Conservation (phyloP, 2,888 invertebrate species). For the Heteromurus nitidus region DNA sequence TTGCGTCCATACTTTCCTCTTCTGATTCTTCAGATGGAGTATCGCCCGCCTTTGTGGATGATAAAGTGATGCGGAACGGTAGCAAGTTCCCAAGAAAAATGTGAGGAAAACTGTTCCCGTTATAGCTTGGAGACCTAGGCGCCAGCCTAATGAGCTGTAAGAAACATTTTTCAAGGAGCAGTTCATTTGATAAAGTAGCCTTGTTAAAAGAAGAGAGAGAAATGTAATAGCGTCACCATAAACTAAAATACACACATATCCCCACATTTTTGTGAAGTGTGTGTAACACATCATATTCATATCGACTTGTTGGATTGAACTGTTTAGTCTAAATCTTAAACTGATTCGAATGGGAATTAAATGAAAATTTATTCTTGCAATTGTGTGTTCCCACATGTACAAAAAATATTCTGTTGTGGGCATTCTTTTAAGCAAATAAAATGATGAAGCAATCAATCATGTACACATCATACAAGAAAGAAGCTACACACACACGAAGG, state of each 20-base stretch:
- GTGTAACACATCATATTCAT: no score
- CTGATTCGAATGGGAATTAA: no score
- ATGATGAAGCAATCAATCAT: no score
- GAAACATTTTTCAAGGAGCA: background rate
- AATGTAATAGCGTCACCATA: background rate
- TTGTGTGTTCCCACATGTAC: no score
- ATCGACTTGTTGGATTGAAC: no score
- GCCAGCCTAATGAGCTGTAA: constrained; percentile 85
- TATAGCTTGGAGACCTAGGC: constrained; percentile 88
- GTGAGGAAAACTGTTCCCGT: constrained; percentile 90
- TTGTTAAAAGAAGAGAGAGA: background rate
- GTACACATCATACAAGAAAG: background rate
- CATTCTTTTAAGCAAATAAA: no score
- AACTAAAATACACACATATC: no score
- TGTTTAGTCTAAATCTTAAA: no score
- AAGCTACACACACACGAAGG: background rate
- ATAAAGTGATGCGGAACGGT: constrained; percentile 90
- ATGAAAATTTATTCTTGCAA: no score
- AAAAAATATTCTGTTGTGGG: no score
- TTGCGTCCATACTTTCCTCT: constrained; percentile 80
- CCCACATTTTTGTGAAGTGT: no score
- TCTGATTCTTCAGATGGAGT: constrained; percentile 91
- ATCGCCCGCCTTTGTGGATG: constrained; percentile 91
- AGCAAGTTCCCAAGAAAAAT: constrained; percentile 90
- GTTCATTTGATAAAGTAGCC: no score